Conservation (phyloP, 2,797 vertebrate species). For the Aulostomus chinensis region DNA sequence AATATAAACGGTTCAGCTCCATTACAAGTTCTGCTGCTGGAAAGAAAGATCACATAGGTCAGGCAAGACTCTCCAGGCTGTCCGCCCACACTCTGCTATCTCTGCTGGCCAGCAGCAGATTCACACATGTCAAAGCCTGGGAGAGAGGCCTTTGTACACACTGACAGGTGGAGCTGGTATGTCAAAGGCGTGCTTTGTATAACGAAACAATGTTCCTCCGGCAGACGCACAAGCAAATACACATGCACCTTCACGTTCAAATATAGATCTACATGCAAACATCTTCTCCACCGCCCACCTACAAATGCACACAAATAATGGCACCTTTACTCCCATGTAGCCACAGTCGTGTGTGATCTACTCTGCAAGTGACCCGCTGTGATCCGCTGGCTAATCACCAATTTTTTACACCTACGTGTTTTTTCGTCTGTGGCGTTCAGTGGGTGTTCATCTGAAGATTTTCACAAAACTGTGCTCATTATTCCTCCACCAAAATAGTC, state of each 20-base stretch:
- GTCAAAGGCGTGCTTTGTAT: slow-evolving; percentile 60
- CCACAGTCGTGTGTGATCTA: slow-evolving; percentile 24
- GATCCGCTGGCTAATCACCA: slow-evolving; percentile 50
- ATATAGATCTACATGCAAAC: slow-evolving; percentile 58
- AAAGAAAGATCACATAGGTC: slow-evolving; percentile 40
- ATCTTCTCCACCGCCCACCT: slow-evolving; percentile 21
- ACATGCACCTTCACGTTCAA: slow-evolving; percentile 43
- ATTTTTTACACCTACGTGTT: slow-evolving; percentile 54
- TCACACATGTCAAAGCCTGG: slow-evolving; percentile 45
- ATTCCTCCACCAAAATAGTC: slow-evolving; percentile 13
- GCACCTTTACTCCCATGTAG: slow-evolving; percentile 12
- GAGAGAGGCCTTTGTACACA: slow-evolving; percentile 53
- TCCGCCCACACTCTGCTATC: slow-evolving; percentile 65
- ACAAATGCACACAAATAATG: slow-evolving; percentile 39
- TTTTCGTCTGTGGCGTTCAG: slow-evolving; percentile 42
- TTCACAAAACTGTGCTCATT: slow-evolving; percentile 35
- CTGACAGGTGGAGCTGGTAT: slow-evolving; percentile 66
- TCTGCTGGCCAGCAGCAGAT: slow-evolving; percentile 51
- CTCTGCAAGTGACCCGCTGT: slow-evolving; percentile 38
- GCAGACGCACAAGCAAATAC: slow-evolving; percentile 46
- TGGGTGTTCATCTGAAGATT: slow-evolving; percentile 48
- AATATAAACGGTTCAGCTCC: not conserved
- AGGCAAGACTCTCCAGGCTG: slow-evolving; percentile 34
- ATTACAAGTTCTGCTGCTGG: slow-evolving; percentile 18
- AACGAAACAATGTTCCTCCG: slow-evolving; percentile 47